Evolutionary conservation across 2,113 vertebrate genomes (phyloP).

Genomic region (Peromyscus polionotus): DNA sequence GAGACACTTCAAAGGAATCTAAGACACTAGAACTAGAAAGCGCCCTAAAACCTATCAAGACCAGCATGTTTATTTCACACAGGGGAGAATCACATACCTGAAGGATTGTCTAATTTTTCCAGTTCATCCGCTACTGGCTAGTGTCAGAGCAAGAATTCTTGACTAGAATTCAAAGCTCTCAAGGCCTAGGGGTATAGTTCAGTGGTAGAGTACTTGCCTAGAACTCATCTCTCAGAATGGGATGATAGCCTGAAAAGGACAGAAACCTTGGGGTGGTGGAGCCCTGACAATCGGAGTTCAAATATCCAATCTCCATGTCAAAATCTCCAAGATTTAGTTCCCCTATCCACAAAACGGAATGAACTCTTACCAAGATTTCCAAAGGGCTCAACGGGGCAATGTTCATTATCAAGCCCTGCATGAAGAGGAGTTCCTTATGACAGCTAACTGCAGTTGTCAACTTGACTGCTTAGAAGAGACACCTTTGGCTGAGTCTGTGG

Average conservation of each 20-base stretch:
- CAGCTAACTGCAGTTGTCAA: not conserved
- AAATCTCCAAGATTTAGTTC: not conserved
- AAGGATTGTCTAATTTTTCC: not conserved
- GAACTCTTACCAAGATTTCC: not conserved
- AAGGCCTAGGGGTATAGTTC: not conserved
- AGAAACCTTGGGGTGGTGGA: not conserved
- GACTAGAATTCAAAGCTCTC: not conserved
- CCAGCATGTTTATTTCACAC: not conserved
- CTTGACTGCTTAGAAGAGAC: not conserved
- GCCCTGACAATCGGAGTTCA: not conserved
- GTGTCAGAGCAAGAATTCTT: not conserved
- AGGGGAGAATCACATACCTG: not conserved
- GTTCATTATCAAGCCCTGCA: not conserved
- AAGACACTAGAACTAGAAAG: not conserved
- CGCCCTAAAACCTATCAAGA: not conserved
- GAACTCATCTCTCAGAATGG: not conserved
- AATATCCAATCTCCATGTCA: not conserved
- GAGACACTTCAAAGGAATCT: not conserved
- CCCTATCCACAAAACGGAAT: not conserved
- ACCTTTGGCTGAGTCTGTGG: not conserved
- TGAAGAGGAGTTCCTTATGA: not conserved
- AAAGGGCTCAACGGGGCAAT: not conserved
- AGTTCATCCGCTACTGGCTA: not conserved
- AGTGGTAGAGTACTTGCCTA: not conserved
- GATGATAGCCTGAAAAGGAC: not conserved